Base-by-base conservation (phyloP, 2,113 vertebrate genomes). In the Riparia riparia region DNA sequence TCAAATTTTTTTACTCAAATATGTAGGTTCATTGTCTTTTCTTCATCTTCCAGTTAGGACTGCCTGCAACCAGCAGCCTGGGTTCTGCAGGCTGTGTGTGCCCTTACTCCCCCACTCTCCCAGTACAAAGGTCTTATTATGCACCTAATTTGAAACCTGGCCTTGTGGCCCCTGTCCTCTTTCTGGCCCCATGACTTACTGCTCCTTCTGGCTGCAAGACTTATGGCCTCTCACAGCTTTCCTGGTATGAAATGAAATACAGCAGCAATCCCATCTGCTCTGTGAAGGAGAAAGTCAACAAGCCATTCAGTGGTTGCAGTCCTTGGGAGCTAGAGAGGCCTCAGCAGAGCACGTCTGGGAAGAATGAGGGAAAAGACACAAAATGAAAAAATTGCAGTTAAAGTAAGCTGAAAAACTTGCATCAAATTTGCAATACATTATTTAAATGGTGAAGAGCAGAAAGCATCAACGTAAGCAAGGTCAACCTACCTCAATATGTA, bases 111-210 rank as follows among this genome's bases (percentile, higher is more conserved):
- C 12, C 21, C 24, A 18, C 39, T 71, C 21, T 88, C 29, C 41
- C 41, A 49, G 14, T 31, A 94, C 57, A 95, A 83, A 89, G 25
- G 37, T 22, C 10, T 92, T 77, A 60, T 44, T 94, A 82, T 90
- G 26, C 31, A 77, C 31, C 79, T 82, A 53, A 90, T 92, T 95
- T 88, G 72, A 94, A 90, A 89, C 54, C 45, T 92, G 42, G 57
- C 45, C 82, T 68, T 9, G 7, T 69, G 80, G 79, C 58, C 76
- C 24, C 53, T 88, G 66, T 41, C 86, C 57, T 90, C 69, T 90
- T 82, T 14, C 51, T 78, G 82, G 91, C 66, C 45, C 28, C 41
- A 24, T 82, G 89, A 88, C 61, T 92, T 85, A 76, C 47, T 78
- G 44, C 80, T 88, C 10, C 39, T 93, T 12, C 73, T 90, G 61